Evolutionary conservation across 2,113 vertebrate species (phyloP).

Genomic region (Solenodon paradoxus): DNA sequence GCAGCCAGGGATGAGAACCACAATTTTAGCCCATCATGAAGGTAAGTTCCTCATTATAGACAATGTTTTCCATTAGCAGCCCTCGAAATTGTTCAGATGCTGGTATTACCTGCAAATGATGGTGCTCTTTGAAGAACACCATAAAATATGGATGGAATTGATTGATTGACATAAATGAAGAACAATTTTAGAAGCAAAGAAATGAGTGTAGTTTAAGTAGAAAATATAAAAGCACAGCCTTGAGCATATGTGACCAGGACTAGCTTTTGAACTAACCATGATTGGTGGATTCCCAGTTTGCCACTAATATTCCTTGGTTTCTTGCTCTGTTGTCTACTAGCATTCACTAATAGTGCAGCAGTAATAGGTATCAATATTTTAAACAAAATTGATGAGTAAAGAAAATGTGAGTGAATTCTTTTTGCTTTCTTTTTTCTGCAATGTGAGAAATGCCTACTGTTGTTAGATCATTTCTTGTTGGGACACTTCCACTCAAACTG

Average conservation of each 20-base stretch:
- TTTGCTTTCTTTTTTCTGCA: background rate
- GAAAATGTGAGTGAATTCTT: background rate
- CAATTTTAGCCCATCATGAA: background rate
- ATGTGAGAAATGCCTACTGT: background rate
- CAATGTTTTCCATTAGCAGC: constrained; percentile 41
- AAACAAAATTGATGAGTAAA: background rate
- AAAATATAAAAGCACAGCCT: background rate
- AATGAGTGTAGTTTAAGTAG: background rate
- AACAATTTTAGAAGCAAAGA: background rate
- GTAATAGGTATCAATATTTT: background rate
- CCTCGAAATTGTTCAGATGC: background rate
- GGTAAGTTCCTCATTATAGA: constrained; percentile 3
- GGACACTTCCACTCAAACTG: background rate
- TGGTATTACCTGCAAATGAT: background rate
- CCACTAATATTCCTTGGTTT: background rate
- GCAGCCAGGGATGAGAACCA: background rate
- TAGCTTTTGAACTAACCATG: background rate
- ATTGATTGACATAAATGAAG: constrained; percentile 28
- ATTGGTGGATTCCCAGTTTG: background rate
- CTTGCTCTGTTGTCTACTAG: background rate
- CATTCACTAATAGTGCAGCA: background rate
- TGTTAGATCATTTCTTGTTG: background rate
- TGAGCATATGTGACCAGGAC: background rate
- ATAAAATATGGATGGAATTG: constrained; percentile 29
- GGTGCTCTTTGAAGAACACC: constrained; percentile 17